Evolutionary conservation across 2,797 vertebrate species (phyloP), one percentile per base, ranked within the genome.

Genomic region (Myotis planiceps): DNA sequence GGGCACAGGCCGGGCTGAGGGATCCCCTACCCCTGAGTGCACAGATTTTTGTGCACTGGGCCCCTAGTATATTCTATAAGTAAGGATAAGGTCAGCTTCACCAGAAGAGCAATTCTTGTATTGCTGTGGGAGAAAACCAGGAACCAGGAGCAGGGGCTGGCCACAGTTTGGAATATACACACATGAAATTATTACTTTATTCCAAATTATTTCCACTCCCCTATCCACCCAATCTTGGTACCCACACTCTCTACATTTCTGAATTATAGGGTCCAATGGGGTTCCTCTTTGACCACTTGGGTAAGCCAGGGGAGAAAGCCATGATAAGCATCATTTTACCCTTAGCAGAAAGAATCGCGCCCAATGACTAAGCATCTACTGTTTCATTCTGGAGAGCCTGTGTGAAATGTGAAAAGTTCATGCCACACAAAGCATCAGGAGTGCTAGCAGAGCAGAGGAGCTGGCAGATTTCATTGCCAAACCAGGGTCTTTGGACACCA

Each of bases 401-500:
- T 53, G 45, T n/a, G 79, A 63, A 93, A 58, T 42, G 42, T n/a
- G 29, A 90, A 37, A 37, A 78, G 47, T 72, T 76, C 42, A 93
- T 45, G 51, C 47, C 55, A 72, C 3, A 1, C 21, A 51, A 55
- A 45, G 39, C 13, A 53, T 45, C 21, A 6, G 1, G 2, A 16
- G 10, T 42, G 45, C 60, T 85, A 47, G 58, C 27, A 60, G 65
- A 53, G 37, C 55, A 1, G 0, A 86, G 27, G 29, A 29, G 23
- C 42, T 89, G 45, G 79, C 45, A 68, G 37, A n/a, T 86, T 68
- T 83, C 21, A 58, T 68, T 76, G 80, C 42, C 0, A 2, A 93
- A n/a, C 86, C 68, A 88, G 84, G 72, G 47, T 83, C 76, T 89
- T 72, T 34, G 80, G 55, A 88, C 15, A 78, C 14, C 39, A 90